Conservation (phyloP, 1,140 invertebrate genomes). For the Cardiocondyla obscurior region DNA sequence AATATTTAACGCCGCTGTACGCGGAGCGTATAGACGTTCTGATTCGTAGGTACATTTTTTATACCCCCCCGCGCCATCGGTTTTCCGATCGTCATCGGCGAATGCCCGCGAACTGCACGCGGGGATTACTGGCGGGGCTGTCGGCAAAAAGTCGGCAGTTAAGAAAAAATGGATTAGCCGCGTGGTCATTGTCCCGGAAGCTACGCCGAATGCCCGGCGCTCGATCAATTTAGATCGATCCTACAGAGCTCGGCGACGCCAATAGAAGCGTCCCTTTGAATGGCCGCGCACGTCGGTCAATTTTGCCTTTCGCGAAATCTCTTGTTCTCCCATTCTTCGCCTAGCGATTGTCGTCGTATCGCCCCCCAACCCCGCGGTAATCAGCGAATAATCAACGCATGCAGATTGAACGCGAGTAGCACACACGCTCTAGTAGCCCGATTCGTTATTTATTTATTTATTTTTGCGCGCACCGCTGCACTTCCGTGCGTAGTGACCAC, state of each 20-base stretch:
- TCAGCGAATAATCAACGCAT: conserved; percentile 6
- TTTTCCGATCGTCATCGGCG: conserved; percentile 20
- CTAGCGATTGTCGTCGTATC: conserved; percentile 9
- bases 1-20: conserved; percentile 9
- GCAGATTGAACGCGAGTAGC: background rate
- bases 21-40: background rate
- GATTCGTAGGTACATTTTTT: conserved; percentile 2
- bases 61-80: background rate
- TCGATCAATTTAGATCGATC: conserved; percentile 39
- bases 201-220: background rate
- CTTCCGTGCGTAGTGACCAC: background rate
- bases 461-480: background rate
- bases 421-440: background rate
- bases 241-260: conserved; percentile 7
- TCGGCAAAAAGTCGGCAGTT: conserved; percentile 20
- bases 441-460: conserved; percentile 22
- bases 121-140: background rate
- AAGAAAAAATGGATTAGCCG: conserved; percentile 31
- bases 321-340: background rate
- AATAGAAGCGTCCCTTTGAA: conserved; percentile 23
- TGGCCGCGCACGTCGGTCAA: background rate
- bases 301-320: background rate
- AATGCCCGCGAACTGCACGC: background rate
- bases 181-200: conserved; percentile 14
- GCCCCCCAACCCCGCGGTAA: background rate